Base-by-base conservation (phyloP, 2,113 vertebrate species). In the Electrona antarctica region DNA sequence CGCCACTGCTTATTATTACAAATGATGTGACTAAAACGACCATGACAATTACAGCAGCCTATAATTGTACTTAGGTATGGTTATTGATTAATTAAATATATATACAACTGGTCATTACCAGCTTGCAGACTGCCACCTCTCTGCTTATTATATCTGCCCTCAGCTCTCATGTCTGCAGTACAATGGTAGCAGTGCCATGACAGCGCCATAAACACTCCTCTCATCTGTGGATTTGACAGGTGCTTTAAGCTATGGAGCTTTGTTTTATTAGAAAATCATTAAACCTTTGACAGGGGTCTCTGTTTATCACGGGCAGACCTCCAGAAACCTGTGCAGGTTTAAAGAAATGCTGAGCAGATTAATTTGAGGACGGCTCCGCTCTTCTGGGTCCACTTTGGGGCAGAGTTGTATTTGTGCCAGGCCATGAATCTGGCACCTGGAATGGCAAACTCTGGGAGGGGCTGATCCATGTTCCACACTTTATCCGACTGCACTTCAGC, bases 11-110 rank as follows among this genome's bases (percentile, higher is more conserved):
- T 21, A 21, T 21, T 21, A 21, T 21, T 21, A 21, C 56, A 47
- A 66, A 74, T 65, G 67, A 55, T 58, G 13, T 11, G 14, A 45
- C 64, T 57, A 67, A 59, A 79, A 49, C 41, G 72, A 61, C 64
- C 2, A 7, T 71, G 21, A 21, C 21, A 21, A 21, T 21, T 21
- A 21, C 21, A 21, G 21, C 1, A 21, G 21, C 21, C 21, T 21
- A 2, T 21, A 21, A 21, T 21, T 21, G 21, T 21, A 21, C 21
- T 21, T 21, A 21, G 2, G 1, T 21, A 21, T 21, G 21, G 21
- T 21, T 21, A 21, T 21, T 21, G 21, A 21, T 21, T 21, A 21
- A 21, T 21, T 21, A 21, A 21, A 21, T 21, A 21, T 21, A 21
- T 21, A 21, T 21, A 21, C 33, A 41, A 41, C 33, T 41, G 33